Evolutionary conservation across 2,888 invertebrate genomes (phyloP), one percentile per base, ranked within the genome.

Genomic region (Synanthedon vespiformis): DNA sequence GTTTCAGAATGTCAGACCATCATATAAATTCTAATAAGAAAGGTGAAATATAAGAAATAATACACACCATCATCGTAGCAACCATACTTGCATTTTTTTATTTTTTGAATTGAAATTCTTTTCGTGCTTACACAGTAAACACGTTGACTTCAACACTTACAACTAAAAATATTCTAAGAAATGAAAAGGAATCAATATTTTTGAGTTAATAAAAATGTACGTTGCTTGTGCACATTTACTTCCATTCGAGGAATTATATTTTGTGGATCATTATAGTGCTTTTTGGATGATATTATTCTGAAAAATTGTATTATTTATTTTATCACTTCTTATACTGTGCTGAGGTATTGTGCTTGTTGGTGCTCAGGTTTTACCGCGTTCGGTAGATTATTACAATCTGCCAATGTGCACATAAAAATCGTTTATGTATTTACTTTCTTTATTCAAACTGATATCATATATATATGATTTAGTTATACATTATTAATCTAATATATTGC

Each of bases 101-200:
- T 77, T 78, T 76, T 81, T 89, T 88, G 89, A 90, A 90, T 90
- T 90, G 89, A 90, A 22, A 89, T 90, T 80, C 88, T 86, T 90
- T 89, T 74, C 88, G 88, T 89, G 90, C 90, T 91, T 91, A 91
- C 91, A 91, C 89, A 90, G 91, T 91, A 91, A 91, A 90, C 90
- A 90, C 90, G 13, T 87, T 88, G 82, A 85, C 86, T 79, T 89
- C 89, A 90, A 90, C 90, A 90, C 90, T 90, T 90, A 90, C 67
- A 90, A 90, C 90, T 90, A 90, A 90, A 89, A 89, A 89, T 89
- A 85, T 88, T 81, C 89, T 90, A 89, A 88, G 8, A 81, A 88
- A 89, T 88, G 83, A 82, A 79, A 84, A 76, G 34, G 63, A 70
- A 72, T 73, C 70, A 70, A 76, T 76, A 74, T 75, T 74, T 34